Evolutionary conservation across 2,797 vertebrate species (phyloP).

Genomic region (Coregonus ussuriensis): DNA sequence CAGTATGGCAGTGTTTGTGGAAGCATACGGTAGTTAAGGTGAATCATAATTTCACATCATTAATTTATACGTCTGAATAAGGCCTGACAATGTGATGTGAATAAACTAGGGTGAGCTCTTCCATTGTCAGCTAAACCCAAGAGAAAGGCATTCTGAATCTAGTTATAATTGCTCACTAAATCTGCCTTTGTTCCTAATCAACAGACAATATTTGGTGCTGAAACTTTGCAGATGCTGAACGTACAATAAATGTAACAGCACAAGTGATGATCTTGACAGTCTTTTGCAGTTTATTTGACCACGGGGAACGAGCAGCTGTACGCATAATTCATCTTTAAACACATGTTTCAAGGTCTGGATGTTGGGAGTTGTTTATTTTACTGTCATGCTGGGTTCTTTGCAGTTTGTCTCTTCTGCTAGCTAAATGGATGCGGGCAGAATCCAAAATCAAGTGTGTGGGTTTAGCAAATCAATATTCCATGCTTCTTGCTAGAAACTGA

Average conservation of each 20-base stretch:
- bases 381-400: slow-evolving; percentile 20
- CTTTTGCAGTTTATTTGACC: neutral
- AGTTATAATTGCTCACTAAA: neutral
- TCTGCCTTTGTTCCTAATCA: neutral
- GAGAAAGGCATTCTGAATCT: slow-evolving; percentile 19
- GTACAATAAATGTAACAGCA: neutral
- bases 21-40: slow-evolving; percentile 15
- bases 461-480: slow-evolving; percentile 49
- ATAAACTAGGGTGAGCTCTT: slow-evolving; percentile 14
- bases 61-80: slow-evolving; percentile 47
- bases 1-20: slow-evolving; percentile 12
- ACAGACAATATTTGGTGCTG: neutral
- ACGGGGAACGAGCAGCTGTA: neutral
- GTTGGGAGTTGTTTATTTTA: neutral
- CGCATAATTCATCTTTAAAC: too few relatives aligned
- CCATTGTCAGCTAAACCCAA: slow-evolving; percentile 19
- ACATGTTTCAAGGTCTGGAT: neutral
- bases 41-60: slow-evolving; percentile 66
- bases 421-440: slow-evolving; percentile 16
- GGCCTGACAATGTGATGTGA: slow-evolving; percentile 30
- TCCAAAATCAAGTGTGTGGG: slow-evolving; percentile 31
- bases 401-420: slow-evolving; percentile 21
- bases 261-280: neutral
- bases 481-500: slow-evolving; percentile 36
- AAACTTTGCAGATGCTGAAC: neutral